Base-by-base conservation (phyloP, 2,888 invertebrate species). In the Tipula lateralis region DNA sequence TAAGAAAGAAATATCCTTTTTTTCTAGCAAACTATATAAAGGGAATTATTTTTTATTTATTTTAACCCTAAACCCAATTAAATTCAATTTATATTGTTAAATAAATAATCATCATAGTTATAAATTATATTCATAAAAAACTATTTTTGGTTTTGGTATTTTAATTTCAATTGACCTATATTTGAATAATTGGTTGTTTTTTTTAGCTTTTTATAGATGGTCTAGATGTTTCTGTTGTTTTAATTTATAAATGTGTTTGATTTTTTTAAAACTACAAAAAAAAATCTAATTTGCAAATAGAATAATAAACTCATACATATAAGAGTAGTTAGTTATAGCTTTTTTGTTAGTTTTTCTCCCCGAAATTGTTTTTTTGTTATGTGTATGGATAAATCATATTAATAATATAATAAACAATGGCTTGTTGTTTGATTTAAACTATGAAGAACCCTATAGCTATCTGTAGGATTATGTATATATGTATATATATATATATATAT, bases 81-180 rank as follows among this genome's bases (percentile, higher is more conserved):
- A 36, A 44, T 16, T 44, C 16, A 66, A 66, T 24, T 24, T 19
- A 66, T 66, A 66, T 24, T 24, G 1, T 66, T 66, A 24, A 66
- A 66, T 66, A 66, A 66, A 24, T 66, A 66, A 66, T 44, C 44
- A 44, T 44, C 3, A 44, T 44, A 44, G n/a, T 44, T 44, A n/a
- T 4, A 12, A 44, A 44, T 44, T 1, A n/a, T n/a, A n/a, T 13
- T 44, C n/a, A 44, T 44, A 44, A 44, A n/a, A 16, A 66, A 2
- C 6, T 7, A 66, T 66, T 12, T 44, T 44, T 66, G 6, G 66
- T 66, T 66, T 66, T 24, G 66, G 12, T 66, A 24, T 24, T 66
- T 66, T 66, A 24, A 66, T 66, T 66, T 66, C 24, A 66, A 66
- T 66, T 66, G 66, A 66, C 66, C 66, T 66, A 66, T 24, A 66